These are phyloP conservation scores for Drosophila setifemur DNA, from an alignment of 1,140 invertebrate species.

Conservation along the genomic window DNA sequence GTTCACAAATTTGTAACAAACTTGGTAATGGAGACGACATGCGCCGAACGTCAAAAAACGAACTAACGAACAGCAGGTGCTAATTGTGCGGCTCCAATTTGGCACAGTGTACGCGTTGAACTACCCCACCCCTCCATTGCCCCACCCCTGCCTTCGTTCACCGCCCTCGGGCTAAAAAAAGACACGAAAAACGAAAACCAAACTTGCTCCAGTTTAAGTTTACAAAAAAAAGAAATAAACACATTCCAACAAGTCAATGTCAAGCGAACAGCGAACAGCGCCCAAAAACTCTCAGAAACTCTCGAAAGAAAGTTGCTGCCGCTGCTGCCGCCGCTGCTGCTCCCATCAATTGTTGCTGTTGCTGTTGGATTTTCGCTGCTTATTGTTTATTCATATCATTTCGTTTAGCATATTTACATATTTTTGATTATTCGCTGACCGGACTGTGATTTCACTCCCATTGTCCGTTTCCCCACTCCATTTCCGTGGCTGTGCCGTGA, in stretches of 20 bases:
- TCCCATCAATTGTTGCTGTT: conserved; percentile 36
- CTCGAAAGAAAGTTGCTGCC: conserved; percentile 66
- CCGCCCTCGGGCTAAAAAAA: conserved; percentile 4
- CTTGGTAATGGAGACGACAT: conserved; percentile 59
- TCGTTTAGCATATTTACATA: conserved; percentile 32
- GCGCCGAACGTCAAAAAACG: conserved; percentile 17
- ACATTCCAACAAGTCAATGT: conserved; percentile 54
- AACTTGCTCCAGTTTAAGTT: conserved; percentile 43
- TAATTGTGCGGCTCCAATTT: conserved; percentile 61
- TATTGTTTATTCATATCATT: conserved; percentile 44
- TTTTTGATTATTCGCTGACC: conserved; percentile 31
- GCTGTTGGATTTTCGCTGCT: conserved; percentile 30
- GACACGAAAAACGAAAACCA: background rate
- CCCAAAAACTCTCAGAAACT: conserved; percentile 1
- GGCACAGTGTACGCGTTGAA: conserved; percentile 27
- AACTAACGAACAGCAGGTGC: conserved; percentile 48
- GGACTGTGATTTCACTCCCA: conserved; percentile 1
- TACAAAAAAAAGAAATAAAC: conserved; percentile 4
- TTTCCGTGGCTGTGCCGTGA: background rate
- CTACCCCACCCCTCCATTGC: background rate
- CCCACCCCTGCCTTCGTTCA: conserved; percentile 14
- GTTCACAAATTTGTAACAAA: conserved; percentile 13
- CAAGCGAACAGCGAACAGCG: conserved; percentile 56
- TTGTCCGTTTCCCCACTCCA: background rate
- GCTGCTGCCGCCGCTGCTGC: too few relatives aligned